A percentile compares a stretch with the other conserved stretches of the same genome.
Evolutionary conservation across 2,113 vertebrate genomes (phyloP).

Genomic region (Theropithecus gelada): DNA sequence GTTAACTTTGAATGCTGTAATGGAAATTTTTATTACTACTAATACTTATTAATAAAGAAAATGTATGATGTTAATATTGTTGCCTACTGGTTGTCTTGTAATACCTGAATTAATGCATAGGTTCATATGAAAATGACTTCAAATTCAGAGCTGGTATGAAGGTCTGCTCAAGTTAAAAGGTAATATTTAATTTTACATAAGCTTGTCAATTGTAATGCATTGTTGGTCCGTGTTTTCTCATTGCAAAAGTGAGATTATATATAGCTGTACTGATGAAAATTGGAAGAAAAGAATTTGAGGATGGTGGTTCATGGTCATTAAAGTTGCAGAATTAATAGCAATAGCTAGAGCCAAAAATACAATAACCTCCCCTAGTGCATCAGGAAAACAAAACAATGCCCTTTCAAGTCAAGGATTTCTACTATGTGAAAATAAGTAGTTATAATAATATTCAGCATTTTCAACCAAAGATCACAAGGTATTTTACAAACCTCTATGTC

Average conservation of each 20-base stretch:
- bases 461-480: slow-evolving; percentile 47
- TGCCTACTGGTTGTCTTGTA: slow-evolving; percentile 31
- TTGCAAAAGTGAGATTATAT: slow-evolving; percentile 74
- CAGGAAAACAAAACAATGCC: slow-evolving; percentile 64
- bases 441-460: slow-evolving; percentile 70
- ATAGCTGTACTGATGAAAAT: slow-evolving; percentile 74
- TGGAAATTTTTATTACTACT: neutral
- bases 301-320: slow-evolving; percentile 56
- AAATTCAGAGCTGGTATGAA: slow-evolving; percentile 56
- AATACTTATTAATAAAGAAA: slow-evolving; percentile 44
- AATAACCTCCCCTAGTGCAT: slow-evolving; percentile 53
- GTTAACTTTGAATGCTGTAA: neutral
- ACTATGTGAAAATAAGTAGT: slow-evolving; percentile 63
- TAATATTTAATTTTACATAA: slow-evolving; percentile 77
- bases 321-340: slow-evolving; percentile 71
- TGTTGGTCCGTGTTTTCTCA: slow-evolving; percentile 61
- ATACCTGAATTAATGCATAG: slow-evolving; percentile 44
- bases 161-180: slow-evolving; percentile 54
- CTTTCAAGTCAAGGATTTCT: slow-evolving; percentile 58
- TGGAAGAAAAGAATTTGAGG: slow-evolving; percentile 69
- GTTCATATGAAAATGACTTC: slow-evolving; percentile 7
- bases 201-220: slow-evolving; percentile 57
- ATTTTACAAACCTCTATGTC: slow-evolving; percentile 55
- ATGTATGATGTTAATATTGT: neutral
- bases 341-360: slow-evolving; percentile 55